phyloP scores from a whole-genome alignment of 1,140 invertebrate genomes.

The Drosophila kohkoa region DNA sequence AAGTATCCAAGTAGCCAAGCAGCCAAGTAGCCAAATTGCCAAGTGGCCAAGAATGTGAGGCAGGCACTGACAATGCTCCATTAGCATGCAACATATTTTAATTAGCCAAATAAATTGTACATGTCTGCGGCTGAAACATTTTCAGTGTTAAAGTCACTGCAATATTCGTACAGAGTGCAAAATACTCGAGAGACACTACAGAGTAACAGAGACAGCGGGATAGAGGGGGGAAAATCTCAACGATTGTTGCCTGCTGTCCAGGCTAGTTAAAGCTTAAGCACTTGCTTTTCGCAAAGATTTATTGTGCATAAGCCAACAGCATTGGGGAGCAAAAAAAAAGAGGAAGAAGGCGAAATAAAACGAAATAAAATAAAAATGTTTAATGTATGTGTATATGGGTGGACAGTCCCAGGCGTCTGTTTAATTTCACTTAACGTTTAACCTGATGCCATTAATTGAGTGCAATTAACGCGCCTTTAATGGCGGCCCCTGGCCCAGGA shows the following conservation, averaged over 20 bases:
- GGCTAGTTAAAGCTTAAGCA: slow-evolving; percentile 58
- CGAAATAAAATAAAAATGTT: slow-evolving; percentile 23
- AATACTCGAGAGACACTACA: slow-evolving; percentile 9
- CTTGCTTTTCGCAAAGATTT: slow-evolving; percentile 53
- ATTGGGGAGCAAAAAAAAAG: neutral
- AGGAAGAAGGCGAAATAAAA: slow-evolving; percentile 2
- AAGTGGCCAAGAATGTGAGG: slow-evolving; percentile 33
- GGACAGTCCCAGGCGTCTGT: slow-evolving; percentile 69
- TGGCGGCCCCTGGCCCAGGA: slow-evolving; percentile 48
- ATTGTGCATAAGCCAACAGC: slow-evolving; percentile 41
- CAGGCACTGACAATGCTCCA: slow-evolving; percentile 73
- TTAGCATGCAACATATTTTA: slow-evolving; percentile 82
- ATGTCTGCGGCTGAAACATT: slow-evolving; percentile 48
- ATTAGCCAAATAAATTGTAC: slow-evolving; percentile 80
- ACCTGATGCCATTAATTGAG: slow-evolving; percentile 82
- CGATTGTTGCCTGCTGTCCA: slow-evolving; percentile 6
- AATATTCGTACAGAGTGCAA: neutral
- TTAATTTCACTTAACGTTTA: slow-evolving; percentile 83
- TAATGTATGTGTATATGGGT: slow-evolving; percentile 14
- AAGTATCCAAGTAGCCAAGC: neutral
- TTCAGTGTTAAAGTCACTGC: slow-evolving; percentile 12
- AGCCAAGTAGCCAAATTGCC: slow-evolving; percentile 21
- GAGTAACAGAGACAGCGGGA: too few species aligned
- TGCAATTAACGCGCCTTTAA: slow-evolving; percentile 81
- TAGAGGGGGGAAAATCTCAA: slow-evolving; percentile 2